Evolutionary conservation across 1,140 invertebrate species (phyloP).

Genomic region (Rhopalosiphum padi): DNA sequence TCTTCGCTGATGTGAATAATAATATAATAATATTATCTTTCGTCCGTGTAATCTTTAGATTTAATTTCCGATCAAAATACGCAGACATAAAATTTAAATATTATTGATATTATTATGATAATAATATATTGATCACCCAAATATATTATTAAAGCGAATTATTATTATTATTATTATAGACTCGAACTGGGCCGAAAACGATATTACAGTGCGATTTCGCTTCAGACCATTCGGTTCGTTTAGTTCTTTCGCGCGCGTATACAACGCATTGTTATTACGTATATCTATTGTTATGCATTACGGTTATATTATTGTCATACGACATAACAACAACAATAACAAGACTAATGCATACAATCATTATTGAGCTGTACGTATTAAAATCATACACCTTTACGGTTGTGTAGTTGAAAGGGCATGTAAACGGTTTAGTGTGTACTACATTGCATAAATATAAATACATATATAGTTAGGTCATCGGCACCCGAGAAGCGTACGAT

Average conservation of each 20-base stretch:
- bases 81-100: neutral
- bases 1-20: neutral
- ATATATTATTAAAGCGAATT: no score
- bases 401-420: neutral
- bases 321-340: neutral
- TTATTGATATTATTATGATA: no score
- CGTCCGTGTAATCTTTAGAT: neutral
- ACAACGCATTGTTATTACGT: no score
- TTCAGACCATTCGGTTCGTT: neutral
- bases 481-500: neutral
- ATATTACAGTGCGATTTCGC: no score
- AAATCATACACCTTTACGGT: neutral
- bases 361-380: neutral
- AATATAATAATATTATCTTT: neutral
- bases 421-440: neutral
- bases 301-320: neutral
- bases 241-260: neutral
- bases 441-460: neutral
- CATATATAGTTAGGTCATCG: neutral
- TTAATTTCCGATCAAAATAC: neutral
- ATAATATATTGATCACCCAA: no score
- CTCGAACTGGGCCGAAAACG: neutral
- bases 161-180: neutral
- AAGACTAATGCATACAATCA: neutral
- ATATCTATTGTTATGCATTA: neutral